phyloP scores from a whole-genome alignment of 2,888 invertebrate genomes.

The Eupithecia exiguata region DNA sequence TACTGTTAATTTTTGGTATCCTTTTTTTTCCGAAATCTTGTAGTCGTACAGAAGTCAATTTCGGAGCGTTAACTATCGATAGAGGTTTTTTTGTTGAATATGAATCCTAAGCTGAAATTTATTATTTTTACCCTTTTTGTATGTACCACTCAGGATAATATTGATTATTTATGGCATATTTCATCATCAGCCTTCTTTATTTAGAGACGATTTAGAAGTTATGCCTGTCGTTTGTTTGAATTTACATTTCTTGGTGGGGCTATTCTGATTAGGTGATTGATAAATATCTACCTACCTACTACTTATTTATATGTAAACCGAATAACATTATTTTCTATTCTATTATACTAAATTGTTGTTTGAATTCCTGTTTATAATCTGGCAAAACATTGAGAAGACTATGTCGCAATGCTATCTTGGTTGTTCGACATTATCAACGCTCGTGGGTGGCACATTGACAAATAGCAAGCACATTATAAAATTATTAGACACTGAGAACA shows the following conservation, averaged over 20 bases:
- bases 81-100: background rate
- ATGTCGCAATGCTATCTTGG: slow-evolving; percentile 28
- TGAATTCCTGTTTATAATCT: slow-evolving; percentile 3
- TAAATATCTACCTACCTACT: background rate
- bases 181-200: no score
- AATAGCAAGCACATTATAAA: slow-evolving; percentile 34
- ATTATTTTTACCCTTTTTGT: background rate
- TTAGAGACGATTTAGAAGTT: no score
- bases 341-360: background rate
- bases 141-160: no score
- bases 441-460: slow-evolving; percentile 51
- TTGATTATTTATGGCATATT: no score
- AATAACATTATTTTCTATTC: background rate
- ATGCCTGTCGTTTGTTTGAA: no score
- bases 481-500: background rate
- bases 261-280: background rate
- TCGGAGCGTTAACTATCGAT: background rate
- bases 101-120: background rate
- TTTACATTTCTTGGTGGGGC: no score
- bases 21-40: no score
- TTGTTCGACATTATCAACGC: slow-evolving; percentile 41
- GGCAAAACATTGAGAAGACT: background rate
- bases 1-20: no score
- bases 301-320: background rate
- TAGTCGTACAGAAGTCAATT: background rate